Evolutionary conservation across 2,797 vertebrate genomes (phyloP).

Genomic region (Echeneis naucrates): DNA sequence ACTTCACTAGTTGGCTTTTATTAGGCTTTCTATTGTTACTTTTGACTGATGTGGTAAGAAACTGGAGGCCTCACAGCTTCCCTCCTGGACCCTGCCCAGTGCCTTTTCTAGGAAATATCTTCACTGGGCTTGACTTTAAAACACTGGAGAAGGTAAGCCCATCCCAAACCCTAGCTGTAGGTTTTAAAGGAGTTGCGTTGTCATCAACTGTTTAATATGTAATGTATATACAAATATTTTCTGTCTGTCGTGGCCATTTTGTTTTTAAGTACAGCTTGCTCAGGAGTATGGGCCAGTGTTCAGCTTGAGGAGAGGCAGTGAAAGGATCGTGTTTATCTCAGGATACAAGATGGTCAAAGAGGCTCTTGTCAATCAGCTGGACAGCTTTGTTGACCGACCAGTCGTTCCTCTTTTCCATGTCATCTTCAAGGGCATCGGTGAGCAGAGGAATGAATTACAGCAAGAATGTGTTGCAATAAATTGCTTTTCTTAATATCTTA

Average conservation of each 20-base stretch:
- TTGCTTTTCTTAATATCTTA: neutral
- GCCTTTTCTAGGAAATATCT: constrained; percentile 87
- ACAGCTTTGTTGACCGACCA: constrained; percentile 82
- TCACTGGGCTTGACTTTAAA: constrained; percentile 75
- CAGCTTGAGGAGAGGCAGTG: constrained; percentile 78
- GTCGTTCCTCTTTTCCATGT: constrained; percentile 46
- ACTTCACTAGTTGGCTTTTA: constrained; percentile 67
- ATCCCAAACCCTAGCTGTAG: neutral
- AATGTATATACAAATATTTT: too few species aligned
- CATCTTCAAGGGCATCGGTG: constrained; percentile 78
- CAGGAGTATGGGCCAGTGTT: constrained; percentile 80
- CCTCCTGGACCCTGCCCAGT: constrained; percentile 85
- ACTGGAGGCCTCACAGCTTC: constrained; percentile 80
- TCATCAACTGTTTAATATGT: neutral
- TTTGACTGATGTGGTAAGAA: constrained; percentile 79
- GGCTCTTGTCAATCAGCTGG: constrained; percentile 78
- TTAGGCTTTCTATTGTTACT: constrained; percentile 73
- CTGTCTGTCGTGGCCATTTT: neutral
- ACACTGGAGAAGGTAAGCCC: constrained; percentile 73
- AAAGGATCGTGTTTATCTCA: constrained; percentile 74
- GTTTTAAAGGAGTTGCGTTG: neutral
- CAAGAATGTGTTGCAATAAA: neutral
- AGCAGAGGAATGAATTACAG: constrained; percentile 19
- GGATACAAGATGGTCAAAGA: constrained; percentile 84
- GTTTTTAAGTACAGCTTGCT: constrained; percentile 68